A percentile compares a stretch with the other conserved stretches of the same genome.
These are phyloP conservation scores for Brienomyrus brachyistius DNA, from an alignment of 2,113 vertebrate species.

Conservation along the genomic window DNA sequence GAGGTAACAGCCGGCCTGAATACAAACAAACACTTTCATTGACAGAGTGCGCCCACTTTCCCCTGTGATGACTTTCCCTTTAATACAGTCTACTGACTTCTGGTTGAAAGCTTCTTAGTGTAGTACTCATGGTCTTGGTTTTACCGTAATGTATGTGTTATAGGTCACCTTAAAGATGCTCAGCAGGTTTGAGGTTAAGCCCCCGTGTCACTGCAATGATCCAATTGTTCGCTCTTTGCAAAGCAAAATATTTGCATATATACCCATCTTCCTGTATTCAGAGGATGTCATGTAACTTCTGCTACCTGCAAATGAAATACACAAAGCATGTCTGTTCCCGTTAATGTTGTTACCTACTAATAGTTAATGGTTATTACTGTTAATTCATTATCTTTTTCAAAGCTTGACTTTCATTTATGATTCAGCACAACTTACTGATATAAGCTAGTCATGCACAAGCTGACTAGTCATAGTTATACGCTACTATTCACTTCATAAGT, in stretches of 20 bases:
- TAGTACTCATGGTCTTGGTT: not conserved
- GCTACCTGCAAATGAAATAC: not conserved
- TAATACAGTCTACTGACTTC: not conserved
- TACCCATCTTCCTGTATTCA: not conserved
- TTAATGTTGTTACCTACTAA: not conserved
- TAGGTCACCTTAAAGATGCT: not conserved
- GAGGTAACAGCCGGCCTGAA: not conserved
- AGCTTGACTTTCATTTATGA: not conserved
- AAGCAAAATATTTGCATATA: constrained; percentile 7
- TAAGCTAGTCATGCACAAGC: not conserved
- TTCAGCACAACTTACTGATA: not conserved
- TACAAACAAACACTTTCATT: not conserved
- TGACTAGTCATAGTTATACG: not conserved
- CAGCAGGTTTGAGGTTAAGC: not conserved
- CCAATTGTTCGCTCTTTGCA: not conserved
- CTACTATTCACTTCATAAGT: not conserved
- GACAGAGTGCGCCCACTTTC: not conserved
- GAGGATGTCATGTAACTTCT: not conserved
- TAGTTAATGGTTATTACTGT: not conserved
- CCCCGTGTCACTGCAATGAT: not conserved
- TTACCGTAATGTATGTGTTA: not conserved
- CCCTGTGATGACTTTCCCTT: not conserved
- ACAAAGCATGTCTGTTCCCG: not conserved
- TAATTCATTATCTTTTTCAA: not conserved
- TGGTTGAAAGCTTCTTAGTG: not conserved